Evolutionary conservation across 2,113 vertebrate genomes (phyloP).

Genomic region (Danio rerio): GRCz12tu NC_133190.1:23914001-23914500

Average conservation of each 20-base stretch:
- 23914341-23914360: too few relatives aligned
- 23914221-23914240: background rate
- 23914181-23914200: slow-evolving; percentile 3
- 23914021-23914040: background rate
- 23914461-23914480: too few relatives aligned
- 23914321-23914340: too few relatives aligned
- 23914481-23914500: too few relatives aligned
- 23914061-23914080: background rate
- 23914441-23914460: too few relatives aligned
- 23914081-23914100: background rate
- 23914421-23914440: too few relatives aligned
- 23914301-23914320: too few relatives aligned
- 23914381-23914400: too few relatives aligned
- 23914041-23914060: background rate
- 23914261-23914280: background rate
- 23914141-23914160: slow-evolving; percentile 13
- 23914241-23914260: background rate
- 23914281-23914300: background rate
- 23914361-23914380: too few relatives aligned
- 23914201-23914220: slow-evolving; percentile 1
- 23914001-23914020: background rate
- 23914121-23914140: background rate
- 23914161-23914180: background rate
- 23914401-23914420: too few relatives aligned
- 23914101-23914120: background rate